Percentiles rank a stretch among this genome's conserved stretches.
These are phyloP conservation scores for Megalops atlanticus DNA, from an alignment of 2,113 vertebrate species.

Conservation along the genomic window DNA sequence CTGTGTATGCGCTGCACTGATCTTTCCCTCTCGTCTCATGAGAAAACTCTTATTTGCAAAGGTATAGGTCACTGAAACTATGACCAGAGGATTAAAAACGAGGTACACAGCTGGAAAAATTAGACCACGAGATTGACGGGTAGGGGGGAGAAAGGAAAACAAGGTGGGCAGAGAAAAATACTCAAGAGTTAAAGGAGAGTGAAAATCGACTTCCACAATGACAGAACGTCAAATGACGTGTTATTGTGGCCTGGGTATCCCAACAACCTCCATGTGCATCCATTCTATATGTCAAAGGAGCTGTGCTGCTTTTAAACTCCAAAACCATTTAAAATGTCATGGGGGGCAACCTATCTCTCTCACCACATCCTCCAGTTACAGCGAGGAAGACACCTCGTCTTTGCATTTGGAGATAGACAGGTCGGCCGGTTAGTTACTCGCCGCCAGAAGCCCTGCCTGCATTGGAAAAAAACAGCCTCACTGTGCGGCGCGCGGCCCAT, in stretches of 20 bases:
- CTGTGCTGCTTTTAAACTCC: background rate
- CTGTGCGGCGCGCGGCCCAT: conserved; percentile 58
- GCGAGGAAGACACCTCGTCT: conserved; percentile 36
- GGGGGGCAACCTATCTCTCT: background rate
- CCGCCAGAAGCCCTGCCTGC: conserved; percentile 59
- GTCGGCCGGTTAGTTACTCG: conserved; percentile 22
- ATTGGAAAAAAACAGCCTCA: conserved; percentile 59
- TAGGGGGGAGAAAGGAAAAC: background rate
- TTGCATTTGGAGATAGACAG: conserved; percentile 49
- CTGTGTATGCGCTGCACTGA: background rate
- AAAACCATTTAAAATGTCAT: conserved; percentile 5
- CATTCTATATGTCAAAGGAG: conserved; percentile 13
- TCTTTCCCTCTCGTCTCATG: background rate
- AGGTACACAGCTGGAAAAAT: background rate
- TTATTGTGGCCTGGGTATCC: conserved; percentile 5
- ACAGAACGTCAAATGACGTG: conserved; percentile 5
- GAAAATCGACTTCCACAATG: conserved; percentile 4
- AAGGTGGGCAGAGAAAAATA: background rate
- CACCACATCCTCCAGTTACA: background rate
- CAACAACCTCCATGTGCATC: conserved; percentile 16
- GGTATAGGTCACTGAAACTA: too few species aligned
- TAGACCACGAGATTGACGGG: background rate
- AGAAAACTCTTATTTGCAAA: background rate
- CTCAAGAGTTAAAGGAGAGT: conserved; percentile 1
- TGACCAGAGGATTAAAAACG: background rate